These are phyloP conservation scores for Dicerorhinus sumatrensis DNA, from an alignment of 2,113 vertebrate species.

Conservation along the genomic window DNA sequence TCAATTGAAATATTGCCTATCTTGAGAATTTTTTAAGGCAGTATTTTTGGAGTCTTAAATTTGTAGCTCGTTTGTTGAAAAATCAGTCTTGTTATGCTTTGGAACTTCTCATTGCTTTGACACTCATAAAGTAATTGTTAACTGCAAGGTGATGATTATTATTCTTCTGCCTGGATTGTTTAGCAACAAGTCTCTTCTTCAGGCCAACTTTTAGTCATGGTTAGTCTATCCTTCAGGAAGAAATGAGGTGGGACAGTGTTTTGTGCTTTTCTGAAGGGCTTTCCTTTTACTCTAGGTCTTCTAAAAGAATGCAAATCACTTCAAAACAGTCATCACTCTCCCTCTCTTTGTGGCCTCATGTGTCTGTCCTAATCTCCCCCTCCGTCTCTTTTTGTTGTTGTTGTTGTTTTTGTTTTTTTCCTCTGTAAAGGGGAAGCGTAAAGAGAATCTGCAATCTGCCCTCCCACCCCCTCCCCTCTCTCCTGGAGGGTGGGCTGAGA, in stretches of 20 bases:
- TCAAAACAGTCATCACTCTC: neutral
- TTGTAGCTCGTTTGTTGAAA: neutral
- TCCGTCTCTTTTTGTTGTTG: neutral
- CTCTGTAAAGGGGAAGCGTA: neutral
- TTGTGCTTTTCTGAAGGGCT: neutral
- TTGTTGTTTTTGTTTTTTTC: neutral
- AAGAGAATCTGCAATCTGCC: neutral
- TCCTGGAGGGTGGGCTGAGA: conserved; percentile 8
- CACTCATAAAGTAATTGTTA: neutral
- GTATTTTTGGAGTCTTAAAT: neutral
- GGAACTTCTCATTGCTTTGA: neutral
- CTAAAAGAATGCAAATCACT: conserved; percentile 29
- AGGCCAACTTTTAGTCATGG: neutral
- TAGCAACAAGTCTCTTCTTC: neutral
- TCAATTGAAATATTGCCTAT: neutral
- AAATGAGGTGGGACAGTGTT: neutral
- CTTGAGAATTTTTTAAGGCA: neutral
- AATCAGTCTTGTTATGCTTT: neutral
- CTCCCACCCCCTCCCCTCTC: neutral
- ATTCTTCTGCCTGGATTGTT: neutral
- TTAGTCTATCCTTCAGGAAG: neutral
- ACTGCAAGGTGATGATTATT: neutral
- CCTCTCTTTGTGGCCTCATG: neutral
- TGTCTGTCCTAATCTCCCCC: conserved; percentile 6
- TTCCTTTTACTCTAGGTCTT: neutral